Conservation (phyloP, 2,888 invertebrate genomes). For the Sinelater perroti region DNA sequence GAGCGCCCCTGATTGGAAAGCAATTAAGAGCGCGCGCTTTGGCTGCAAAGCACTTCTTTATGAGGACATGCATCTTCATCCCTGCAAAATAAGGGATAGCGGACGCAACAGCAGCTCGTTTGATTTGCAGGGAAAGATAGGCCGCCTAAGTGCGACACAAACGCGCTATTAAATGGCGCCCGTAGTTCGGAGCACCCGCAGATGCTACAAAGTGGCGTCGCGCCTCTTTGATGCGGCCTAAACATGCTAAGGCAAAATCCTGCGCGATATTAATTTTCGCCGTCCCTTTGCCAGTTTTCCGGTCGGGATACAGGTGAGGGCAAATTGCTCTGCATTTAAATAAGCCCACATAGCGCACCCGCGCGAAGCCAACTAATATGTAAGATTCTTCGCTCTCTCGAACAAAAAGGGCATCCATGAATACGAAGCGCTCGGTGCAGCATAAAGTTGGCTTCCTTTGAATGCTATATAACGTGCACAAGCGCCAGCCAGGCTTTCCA, state of each 20-base stretch:
- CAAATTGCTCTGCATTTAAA: conserved; percentile 13
- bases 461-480: too few relatives aligned
- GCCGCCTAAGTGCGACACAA: conserved; percentile 17
- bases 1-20: conserved; percentile 1
- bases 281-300: conserved; percentile 21
- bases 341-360: conserved; percentile 12
- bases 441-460: too few relatives aligned
- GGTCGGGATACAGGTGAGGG: conserved; percentile 11
- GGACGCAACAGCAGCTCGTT: conserved; percentile 16
- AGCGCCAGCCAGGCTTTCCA: too few relatives aligned
- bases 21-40: neutral
- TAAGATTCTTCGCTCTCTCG: too few relatives aligned
- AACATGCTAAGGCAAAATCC: conserved; percentile 21
- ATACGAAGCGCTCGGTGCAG: too few relatives aligned
- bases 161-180: conserved; percentile 18
- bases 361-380: too few relatives aligned
- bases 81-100: conserved; percentile 13
- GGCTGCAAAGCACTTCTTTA: conserved; percentile 7
- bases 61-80: conserved; percentile 14
- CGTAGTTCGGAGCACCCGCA: conserved; percentile 10
- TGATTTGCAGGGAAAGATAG: conserved; percentile 14
- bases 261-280: conserved; percentile 22
- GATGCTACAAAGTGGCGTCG: conserved; percentile 20
- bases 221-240: conserved; percentile 24
- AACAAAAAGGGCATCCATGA: too few relatives aligned